phyloP scores from a whole-genome alignment of 2,888 invertebrate species.

The Strigamia maritima region DNA sequence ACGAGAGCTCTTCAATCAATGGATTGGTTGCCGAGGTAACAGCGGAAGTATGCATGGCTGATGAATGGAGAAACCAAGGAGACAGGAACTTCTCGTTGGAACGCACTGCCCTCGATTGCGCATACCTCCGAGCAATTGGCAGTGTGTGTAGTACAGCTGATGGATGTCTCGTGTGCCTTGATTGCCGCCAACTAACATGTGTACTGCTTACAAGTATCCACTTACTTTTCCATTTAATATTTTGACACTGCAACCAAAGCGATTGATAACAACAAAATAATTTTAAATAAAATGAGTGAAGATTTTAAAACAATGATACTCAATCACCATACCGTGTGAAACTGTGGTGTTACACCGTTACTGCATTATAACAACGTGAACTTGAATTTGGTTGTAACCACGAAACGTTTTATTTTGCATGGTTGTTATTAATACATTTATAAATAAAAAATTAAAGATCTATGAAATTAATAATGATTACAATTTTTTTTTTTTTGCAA shows the following conservation, averaged over 20 bases:
- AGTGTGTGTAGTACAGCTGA: slow-evolving; percentile 14
- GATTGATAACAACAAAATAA: neutral
- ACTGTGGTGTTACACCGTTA: neutral
- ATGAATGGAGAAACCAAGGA: slow-evolving; percentile 10
- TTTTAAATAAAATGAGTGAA: neutral
- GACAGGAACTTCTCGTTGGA: neutral
- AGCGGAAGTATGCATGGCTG: slow-evolving; percentile 3
- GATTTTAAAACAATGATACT: neutral
- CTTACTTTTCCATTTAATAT: neutral
- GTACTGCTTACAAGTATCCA: slow-evolving; percentile 14
- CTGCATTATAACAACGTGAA: neutral
- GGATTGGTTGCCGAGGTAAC: slow-evolving; percentile 40
- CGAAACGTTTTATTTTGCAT: neutral
- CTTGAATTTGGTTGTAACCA: neutral
- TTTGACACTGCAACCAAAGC: neutral
- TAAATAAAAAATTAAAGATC: too few species aligned
- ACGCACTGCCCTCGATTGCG: slow-evolving; percentile 8
- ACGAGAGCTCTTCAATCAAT: neutral
- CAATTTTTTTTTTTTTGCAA: neutral
- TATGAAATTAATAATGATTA: too few species aligned
- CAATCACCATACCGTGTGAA: neutral
- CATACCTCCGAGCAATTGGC: slow-evolving; percentile 9
- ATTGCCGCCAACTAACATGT: neutral
- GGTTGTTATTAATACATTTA: neutral
- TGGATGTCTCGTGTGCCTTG: neutral